These are phyloP conservation scores for Leucopternis melanops DNA, from an alignment of 2,113 vertebrate species.

Conservation along the genomic window DNA sequence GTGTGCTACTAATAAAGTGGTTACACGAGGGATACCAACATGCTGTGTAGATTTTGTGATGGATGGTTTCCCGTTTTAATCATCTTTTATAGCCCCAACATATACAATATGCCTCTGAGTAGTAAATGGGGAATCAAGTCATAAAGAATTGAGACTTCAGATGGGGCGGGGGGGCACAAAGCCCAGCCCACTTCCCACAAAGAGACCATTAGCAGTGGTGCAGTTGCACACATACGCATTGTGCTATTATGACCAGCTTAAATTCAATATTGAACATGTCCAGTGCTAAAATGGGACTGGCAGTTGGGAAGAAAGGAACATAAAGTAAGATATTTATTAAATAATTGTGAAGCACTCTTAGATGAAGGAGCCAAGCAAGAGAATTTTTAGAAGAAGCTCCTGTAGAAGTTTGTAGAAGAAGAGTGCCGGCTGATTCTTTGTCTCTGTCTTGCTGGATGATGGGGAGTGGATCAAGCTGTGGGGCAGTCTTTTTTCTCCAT, in stretches of 20 bases:
- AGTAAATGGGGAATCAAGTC: not conserved
- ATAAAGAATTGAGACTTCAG: not conserved
- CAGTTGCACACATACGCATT: not conserved
- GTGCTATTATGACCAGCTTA: not conserved
- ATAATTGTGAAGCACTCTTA: not conserved
- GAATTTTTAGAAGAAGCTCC: not conserved
- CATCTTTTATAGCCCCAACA: not conserved
- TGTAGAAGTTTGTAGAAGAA: not conserved
- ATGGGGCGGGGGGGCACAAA: not conserved
- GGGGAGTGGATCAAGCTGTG: not conserved
- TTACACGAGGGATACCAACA: not conserved
- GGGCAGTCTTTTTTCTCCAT: not conserved
- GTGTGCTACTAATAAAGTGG: not conserved
- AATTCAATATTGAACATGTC: not conserved
- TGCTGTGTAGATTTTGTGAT: not conserved
- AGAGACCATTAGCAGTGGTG: not conserved
- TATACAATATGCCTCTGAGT: not conserved
- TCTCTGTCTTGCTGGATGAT: not conserved
- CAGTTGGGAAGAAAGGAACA: not conserved
- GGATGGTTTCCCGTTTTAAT: not conserved
- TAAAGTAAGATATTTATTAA: not conserved
- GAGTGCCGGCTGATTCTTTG: not conserved
- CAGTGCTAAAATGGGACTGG: not conserved
- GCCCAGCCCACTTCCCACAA: not conserved
- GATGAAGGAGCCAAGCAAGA: not conserved